Evolutionary conservation across 2,888 invertebrate species (phyloP).

Genomic region (Drosophila acutilabella): DNA sequence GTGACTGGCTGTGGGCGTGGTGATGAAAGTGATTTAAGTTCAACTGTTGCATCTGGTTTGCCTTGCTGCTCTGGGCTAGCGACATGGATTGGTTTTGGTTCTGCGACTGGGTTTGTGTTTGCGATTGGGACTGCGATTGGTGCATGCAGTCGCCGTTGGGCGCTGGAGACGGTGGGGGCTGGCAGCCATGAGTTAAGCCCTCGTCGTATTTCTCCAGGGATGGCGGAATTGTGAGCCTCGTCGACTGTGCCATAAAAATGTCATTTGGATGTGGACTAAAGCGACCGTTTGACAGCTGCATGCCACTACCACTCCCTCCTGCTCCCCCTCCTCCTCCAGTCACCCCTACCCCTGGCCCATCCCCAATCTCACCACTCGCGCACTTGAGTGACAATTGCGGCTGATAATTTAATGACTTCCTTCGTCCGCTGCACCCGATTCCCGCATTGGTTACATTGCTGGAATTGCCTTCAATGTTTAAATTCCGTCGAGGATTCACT

Average conservation of each 20-base stretch:
- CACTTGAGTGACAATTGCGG: slow-evolving; percentile 67
- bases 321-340: slow-evolving; percentile 30
- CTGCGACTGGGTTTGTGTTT: slow-evolving; percentile 4
- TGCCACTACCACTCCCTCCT: background rate
- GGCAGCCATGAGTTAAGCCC: slow-evolving; percentile 71
- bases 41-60: slow-evolving; percentile 38
- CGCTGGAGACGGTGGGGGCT: slow-evolving; percentile 85
- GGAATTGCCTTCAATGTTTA: slow-evolving; percentile 9
- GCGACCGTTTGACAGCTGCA: slow-evolving; percentile 60
- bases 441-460: slow-evolving; percentile 4
- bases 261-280: slow-evolving; percentile 77
- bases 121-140: slow-evolving; percentile 4
- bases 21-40: slow-evolving; percentile 49
- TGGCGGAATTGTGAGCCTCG: slow-evolving; percentile 60
- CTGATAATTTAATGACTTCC: slow-evolving; percentile 81
- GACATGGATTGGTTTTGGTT: too few relatives aligned
- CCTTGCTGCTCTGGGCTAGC: slow-evolving; percentile 20
- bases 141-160: slow-evolving; percentile 82
- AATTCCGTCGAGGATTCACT: slow-evolving; percentile 28
- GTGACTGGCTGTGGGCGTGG: slow-evolving; percentile 24
- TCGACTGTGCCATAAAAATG: slow-evolving; percentile 56
- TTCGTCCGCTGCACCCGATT: slow-evolving; percentile 43
- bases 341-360: slow-evolving; percentile 4
- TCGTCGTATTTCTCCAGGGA: slow-evolving; percentile 80
- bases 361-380: background rate